Percentiles rank a stretch among this genome's conserved stretches.
Evolutionary conservation across 2,888 invertebrate genomes (phyloP).

Genomic region (Lypha dubia): DNA sequence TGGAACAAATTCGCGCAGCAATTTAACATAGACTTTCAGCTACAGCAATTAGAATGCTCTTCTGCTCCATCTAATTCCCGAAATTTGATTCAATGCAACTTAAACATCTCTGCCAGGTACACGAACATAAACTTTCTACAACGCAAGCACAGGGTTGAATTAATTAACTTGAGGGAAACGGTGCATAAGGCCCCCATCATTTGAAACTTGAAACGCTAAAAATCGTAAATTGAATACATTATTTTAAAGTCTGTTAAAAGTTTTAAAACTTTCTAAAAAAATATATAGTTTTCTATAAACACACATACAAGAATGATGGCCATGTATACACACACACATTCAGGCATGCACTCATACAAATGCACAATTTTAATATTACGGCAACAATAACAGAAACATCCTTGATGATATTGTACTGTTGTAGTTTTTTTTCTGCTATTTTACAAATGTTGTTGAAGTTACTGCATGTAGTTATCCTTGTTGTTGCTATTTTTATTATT

Average conservation of each 20-base stretch:
- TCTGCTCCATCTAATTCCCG: no score
- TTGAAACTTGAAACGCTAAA: no score
- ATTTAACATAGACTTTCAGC: no score
- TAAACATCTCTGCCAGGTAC: no score
- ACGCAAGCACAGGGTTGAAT: no score
- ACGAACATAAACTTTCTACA: no score
- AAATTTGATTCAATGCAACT: no score
- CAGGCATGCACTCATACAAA: neutral
- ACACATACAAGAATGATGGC: neutral
- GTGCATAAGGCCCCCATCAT: no score
- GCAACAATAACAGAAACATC: conserved; percentile 40
- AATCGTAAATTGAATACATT: neutral
- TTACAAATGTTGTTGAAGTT: conserved; percentile 20
- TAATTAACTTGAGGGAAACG: no score
- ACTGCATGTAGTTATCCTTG: conserved; percentile 38
- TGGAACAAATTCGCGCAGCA: no score
- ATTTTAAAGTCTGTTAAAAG: neutral
- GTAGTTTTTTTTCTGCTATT: conserved; percentile 4
- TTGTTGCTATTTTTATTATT: conserved; percentile 45
- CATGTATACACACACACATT: neutral
- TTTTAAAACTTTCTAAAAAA: conserved; percentile 1
- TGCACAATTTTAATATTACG: conserved; percentile 16
- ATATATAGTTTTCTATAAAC: neutral
- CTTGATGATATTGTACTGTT: conserved; percentile 27
- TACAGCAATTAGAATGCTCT: no score